Evolutionary conservation across 2,888 invertebrate species (phyloP), one percentile per base, ranked within the genome.

Genomic region (Tridacna gigas): DNA sequence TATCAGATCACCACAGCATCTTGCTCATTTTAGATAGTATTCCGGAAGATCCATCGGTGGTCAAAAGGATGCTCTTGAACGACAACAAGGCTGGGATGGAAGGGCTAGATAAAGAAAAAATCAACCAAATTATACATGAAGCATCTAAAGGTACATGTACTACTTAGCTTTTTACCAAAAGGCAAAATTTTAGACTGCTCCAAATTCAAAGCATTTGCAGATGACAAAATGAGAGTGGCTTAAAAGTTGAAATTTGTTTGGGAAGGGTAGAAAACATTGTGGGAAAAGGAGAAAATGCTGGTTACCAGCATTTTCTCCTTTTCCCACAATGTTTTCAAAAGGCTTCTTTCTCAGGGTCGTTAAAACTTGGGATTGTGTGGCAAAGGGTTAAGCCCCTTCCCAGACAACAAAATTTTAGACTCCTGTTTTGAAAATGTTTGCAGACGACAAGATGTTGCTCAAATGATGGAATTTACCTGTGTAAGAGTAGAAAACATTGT

Each of bases 11-110:
- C 2, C 37, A 37, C 3, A 37, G 3, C 37, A 37, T 4, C 37
- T 37, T 37, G 37, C 7, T 37, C 7, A 37, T 37, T 37, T 37
- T 37, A 37, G 37, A 37, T 4, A 37, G n/a, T n/a, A 60, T 3
- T 25, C n/a, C 56, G 13, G 77, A 60, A 7, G 77, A 77, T 22
- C 37, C 67, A 15, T 28, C 67, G 13, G 69, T 91, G 47, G 88
- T 94, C 79, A 89, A 89, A 22, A 84, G 93, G 37, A 93, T 95
- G 93, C 86, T 88, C 63, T 88, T 95, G 20, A 94, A 95, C 90
- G 95, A 95, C 82, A 93, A 94, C 86, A 95, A 95, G 88, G 95
- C 95, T 22, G 95, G 95, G 13, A 95, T 95, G 95, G 90, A 93
- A 63, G 95, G 95, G 5, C 85, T 95, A 66, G 95, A 95, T 87